Base-by-base conservation (phyloP, 2,888 invertebrate genomes). In the Noctua pronuba region DNA sequence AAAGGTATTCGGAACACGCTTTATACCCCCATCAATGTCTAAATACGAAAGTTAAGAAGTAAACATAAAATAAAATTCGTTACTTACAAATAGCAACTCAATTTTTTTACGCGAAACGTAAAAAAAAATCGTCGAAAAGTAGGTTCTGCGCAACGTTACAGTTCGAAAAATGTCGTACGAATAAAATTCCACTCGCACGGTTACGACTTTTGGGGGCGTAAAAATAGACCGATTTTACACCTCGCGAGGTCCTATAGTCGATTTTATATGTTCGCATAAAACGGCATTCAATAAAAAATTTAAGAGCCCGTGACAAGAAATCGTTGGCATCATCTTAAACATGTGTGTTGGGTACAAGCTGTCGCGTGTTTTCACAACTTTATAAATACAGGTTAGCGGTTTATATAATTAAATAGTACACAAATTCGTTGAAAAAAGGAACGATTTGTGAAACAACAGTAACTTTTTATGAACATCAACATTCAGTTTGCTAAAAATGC, bases 151-250 rank as follows among this genome's bases (percentile, higher is more conserved):
- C n/a, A 69, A 87, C 83, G 90, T 91, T 90, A 92, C 93, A 92
- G 91, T 93, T 93, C 90, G 70, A 91, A 92, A 94, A 94, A 91
- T 94, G 94, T 92, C 93, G 90, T 91, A 88, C 92, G 86, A 94
- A 95, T 96, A 95, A 95, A 95, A 95, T 93, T 92, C 93, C 92
- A 94, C 92, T 94, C 90, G 91, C 91, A 92, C 72, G 92, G 92
- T 95, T 94, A 96, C 94, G 92, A 93, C 93, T 89, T 89, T 90
- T 88, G 89, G 91, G 90, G 91, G 92, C 93, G 93, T 95, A 95
- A 96, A 95, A 96, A 95, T 95, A 94, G 94, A 94, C 93, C 92
- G 92, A 95, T 95, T 95, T 95, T 93, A 94, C 96, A 95, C 95
- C 94, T 95, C 93, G 88, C 93, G 92, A 93, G 92, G 90, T 92